phyloP scores from a whole-genome alignment of 1,140 invertebrate genomes.

The Drosophila paulistorum region DNA sequence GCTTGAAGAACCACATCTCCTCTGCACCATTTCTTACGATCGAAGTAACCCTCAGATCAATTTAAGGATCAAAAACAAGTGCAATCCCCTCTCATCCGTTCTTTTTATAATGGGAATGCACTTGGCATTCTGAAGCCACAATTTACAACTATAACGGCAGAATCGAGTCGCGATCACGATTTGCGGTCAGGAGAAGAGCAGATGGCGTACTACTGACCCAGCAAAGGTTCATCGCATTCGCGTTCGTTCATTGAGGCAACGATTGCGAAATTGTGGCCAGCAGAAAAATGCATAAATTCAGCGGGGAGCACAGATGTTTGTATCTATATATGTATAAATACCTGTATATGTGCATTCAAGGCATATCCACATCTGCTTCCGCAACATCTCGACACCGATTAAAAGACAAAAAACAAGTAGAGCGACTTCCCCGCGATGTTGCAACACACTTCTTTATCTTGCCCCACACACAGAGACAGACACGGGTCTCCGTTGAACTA shows the following conservation, averaged over 20 bases:
- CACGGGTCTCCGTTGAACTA: not conserved
- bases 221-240: slow-evolving; percentile 12
- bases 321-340: not conserved
- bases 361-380: slow-evolving; percentile 34
- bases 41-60: not conserved
- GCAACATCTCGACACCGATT: slow-evolving; percentile 8
- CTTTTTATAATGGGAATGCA: slow-evolving; percentile 14
- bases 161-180: slow-evolving; percentile 40
- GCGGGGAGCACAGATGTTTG: slow-evolving; percentile 6
- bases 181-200: slow-evolving; percentile 43
- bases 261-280: slow-evolving; percentile 14
- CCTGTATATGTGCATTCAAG: not conserved
- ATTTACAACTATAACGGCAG: slow-evolving; percentile 31
- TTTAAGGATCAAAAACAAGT: not conserved
- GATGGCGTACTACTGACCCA: slow-evolving; percentile 43
- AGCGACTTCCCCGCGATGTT: not conserved
- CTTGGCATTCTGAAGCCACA: slow-evolving; percentile 22
- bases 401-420: not conserved
- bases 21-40: not conserved
- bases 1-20: not conserved
- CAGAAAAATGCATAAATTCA: slow-evolving; percentile 39
- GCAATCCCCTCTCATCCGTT: not conserved
- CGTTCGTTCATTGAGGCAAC: slow-evolving; percentile 18
- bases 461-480: not conserved
- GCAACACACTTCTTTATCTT: not conserved